Evolutionary conservation across 2,797 vertebrate genomes (phyloP), one percentile per base, ranked within the genome.

Genomic region (Psittacula derbiana): DNA sequence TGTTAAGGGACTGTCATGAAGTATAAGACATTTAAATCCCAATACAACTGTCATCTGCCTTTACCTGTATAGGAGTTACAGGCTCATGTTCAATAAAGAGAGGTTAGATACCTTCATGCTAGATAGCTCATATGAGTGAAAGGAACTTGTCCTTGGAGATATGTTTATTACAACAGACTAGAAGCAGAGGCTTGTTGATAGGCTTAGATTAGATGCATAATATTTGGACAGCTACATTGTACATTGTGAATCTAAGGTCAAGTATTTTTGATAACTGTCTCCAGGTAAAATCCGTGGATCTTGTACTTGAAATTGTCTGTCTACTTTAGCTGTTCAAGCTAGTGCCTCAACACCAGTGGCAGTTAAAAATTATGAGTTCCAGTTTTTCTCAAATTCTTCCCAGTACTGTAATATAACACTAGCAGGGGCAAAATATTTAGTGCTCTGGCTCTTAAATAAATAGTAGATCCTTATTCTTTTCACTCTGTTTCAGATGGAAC

Each of bases 401-500:
- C 17, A 38, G 30, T 47, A 46, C 24, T 52, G 25, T 72, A 44
- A 52, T 69, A 19, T 36, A 79, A 73, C 71, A 40, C 11, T 38
- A 40, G 6, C 25, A 64, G 47, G 75, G 28, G 16, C 61, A 86
- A 21, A 66, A 44, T 14, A 57, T 25, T 70, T 92, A 76, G 27
- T 44, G 6, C 40, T 86, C 8, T 95, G 50, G 27, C 62, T 95
- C 92, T 66, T 86, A 91, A 80, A 84, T 70, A 60, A 89, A 74
- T 83, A 91, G 38, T 94, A 93, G 96, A 93, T 88, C 62, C 10
- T 60, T 94, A 81, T 14, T 94, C 21, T 86, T 88, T 88, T 96
- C 19, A 17, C 21, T 96, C 36, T 91, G 86, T 98, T 98, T 97
- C 98, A 99, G 99, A 99, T 99, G 99, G 99, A 99, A 97, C 98